Evolutionary conservation across 2,888 invertebrate genomes (phyloP).

Genomic region (Empis livida): DNA sequence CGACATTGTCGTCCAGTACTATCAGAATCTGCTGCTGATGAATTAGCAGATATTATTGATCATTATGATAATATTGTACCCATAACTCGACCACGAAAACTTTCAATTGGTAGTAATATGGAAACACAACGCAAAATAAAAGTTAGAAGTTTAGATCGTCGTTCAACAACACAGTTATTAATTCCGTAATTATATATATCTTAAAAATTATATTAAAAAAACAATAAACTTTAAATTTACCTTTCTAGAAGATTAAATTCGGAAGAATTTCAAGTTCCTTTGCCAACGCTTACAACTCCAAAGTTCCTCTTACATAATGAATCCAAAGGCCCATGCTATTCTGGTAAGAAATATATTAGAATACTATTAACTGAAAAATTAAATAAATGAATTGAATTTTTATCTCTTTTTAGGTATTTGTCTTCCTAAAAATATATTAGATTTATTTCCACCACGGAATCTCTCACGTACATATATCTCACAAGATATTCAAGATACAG

Average conservation of each 20-base stretch:
- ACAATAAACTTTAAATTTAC: background rate
- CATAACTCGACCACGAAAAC: slow-evolving; percentile 22
- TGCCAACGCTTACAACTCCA: slow-evolving; percentile 26
- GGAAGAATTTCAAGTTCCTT: slow-evolving; percentile 29
- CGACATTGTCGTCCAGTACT: slow-evolving; percentile 51
- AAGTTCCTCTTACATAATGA: slow-evolving; percentile 31
- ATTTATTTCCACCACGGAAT: slow-evolving; percentile 30
- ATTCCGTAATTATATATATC: slow-evolving; percentile 20
- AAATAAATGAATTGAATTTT: background rate
- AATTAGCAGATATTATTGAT: slow-evolving; percentile 40
- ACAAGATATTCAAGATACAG: slow-evolving; percentile 32
- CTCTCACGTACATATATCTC: slow-evolving; percentile 32
- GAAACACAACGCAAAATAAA: slow-evolving; percentile 29
- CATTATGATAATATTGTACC: slow-evolving; percentile 18
- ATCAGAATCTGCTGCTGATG: slow-evolving; percentile 48
- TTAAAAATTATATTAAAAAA: background rate
- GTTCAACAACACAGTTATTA: slow-evolving; percentile 24
- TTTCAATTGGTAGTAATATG: slow-evolving; percentile 20
- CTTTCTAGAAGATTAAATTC: slow-evolving; percentile 20
- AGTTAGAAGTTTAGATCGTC: slow-evolving; percentile 32
- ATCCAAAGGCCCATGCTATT: slow-evolving; percentile 33
- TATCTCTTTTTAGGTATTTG: slow-evolving; percentile 25
- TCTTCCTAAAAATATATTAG: slow-evolving; percentile 34
- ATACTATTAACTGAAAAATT: background rate
- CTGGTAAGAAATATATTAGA: slow-evolving; percentile 19